Evolutionary conservation across 2,113 vertebrate genomes (phyloP).

Genomic region (Danio rerio): GRCz12tu NC_133184.1:31517001-31517500

Average conservation of each 20-base stretch:
- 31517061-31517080: not conserved
- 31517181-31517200: not conserved
- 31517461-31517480: constrained; percentile 9
- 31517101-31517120: not conserved
- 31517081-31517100: not conserved
- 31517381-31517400: constrained; percentile 23
- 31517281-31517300: not conserved
- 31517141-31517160: constrained; percentile 4
- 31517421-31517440: not conserved
- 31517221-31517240: not conserved
- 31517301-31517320: not conserved
- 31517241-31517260: not conserved
- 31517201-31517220: constrained; percentile 9
- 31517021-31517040: no score
- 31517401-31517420: constrained; percentile 15
- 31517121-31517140: not conserved
- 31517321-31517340: not conserved
- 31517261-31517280: not conserved
- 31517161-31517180: not conserved
- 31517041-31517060: no score
- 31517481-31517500: constrained; percentile 31
- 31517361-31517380: constrained; percentile 7
- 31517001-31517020: no score
- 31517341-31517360: not conserved
- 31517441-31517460: constrained; percentile 17